Percentiles rank a stretch among this genome's conserved stretches.
phyloP scores from a whole-genome alignment of 23 tunicate genomes.

The Diplosoma virens region DNA sequence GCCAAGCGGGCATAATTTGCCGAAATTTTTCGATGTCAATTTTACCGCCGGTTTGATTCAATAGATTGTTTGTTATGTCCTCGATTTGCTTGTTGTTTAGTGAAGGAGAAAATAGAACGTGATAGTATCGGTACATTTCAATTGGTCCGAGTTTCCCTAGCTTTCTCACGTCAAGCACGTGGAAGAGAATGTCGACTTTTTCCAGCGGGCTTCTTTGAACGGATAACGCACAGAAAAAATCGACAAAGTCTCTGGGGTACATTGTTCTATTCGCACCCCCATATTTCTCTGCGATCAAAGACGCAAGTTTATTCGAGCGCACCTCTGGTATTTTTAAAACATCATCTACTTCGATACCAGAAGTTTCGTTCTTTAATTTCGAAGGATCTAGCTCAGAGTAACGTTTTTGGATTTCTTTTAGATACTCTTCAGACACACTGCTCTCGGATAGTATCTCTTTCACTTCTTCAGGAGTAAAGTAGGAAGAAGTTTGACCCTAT shows the following conservation, averaged over 20 bases:
- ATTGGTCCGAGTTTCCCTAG: constrained; percentile 63
- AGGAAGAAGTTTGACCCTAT: constrained; percentile 89
- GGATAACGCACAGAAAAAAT: constrained; percentile 53
- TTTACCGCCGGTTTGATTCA: constrained; percentile 45
- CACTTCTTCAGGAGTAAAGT: constrained; percentile 76
- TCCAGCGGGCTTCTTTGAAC: constrained; percentile 43
- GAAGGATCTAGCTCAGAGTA: constrained; percentile 58
- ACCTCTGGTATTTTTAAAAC: constrained; percentile 64
- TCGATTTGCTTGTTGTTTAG: constrained; percentile 61
- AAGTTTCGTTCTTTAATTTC: constrained; percentile 57
- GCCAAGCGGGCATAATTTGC: constrained; percentile 56
- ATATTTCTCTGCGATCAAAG: constrained; percentile 55
- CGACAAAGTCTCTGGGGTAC: constrained; percentile 69
- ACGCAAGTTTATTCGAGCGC: constrained; percentile 45
- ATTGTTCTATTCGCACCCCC: constrained; percentile 53
- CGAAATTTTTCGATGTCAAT: constrained; percentile 46
- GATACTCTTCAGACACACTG: constrained; percentile 30
- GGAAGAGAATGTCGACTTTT: constrained; percentile 62
- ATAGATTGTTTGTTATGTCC: constrained; percentile 55
- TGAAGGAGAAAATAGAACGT: constrained; percentile 60
- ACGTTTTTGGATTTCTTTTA: constrained; percentile 73
- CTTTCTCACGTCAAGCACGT: constrained; percentile 56
- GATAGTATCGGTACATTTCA: constrained; percentile 78
- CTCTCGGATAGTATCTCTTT: constrained; percentile 52
- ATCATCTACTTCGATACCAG: constrained; percentile 56